These are phyloP conservation scores for Parnassius mnemosyne DNA, from an alignment of 2,888 invertebrate genomes.

Conservation along the genomic window DNA sequence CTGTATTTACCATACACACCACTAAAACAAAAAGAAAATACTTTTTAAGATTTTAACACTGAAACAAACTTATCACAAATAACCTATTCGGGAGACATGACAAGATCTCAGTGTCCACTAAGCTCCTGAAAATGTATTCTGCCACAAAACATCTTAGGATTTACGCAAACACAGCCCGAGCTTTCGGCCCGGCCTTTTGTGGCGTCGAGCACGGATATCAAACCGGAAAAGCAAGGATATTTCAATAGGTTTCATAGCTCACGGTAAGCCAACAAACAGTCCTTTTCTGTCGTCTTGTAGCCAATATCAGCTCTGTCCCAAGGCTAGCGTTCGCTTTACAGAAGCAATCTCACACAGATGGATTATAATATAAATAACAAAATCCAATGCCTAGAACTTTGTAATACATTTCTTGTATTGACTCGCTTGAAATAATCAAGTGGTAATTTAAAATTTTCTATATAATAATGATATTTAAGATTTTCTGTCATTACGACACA, in stretches of 20 bases:
- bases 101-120: background rate
- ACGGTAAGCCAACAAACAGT: slow-evolving; percentile 27
- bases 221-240: slow-evolving; percentile 31
- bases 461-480: no score
- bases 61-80: no score
- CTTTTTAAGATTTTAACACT: no score
- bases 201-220: slow-evolving; percentile 31
- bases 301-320: slow-evolving; percentile 16
- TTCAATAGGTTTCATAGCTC: slow-evolving; percentile 32
- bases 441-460: no score
- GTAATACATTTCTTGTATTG: no score
- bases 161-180: slow-evolving; percentile 42
- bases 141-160: slow-evolving; percentile 29
- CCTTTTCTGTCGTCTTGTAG: slow-evolving; percentile 14
- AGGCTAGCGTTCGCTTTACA: background rate
- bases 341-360: background rate
- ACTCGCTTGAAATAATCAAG: no score
- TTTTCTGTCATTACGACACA: no score
- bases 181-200: slow-evolving; percentile 45
- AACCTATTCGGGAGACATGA: background rate
- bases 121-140: background rate
- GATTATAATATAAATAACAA: background rate
- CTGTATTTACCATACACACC: no score
- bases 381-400: background rate
- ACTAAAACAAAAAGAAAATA: no score